A percentile compares a stretch with the other conserved stretches of the same genome.
Conservation (phyloP, 2,113 vertebrate species). For the Oxyura jamaicensis region DNA sequence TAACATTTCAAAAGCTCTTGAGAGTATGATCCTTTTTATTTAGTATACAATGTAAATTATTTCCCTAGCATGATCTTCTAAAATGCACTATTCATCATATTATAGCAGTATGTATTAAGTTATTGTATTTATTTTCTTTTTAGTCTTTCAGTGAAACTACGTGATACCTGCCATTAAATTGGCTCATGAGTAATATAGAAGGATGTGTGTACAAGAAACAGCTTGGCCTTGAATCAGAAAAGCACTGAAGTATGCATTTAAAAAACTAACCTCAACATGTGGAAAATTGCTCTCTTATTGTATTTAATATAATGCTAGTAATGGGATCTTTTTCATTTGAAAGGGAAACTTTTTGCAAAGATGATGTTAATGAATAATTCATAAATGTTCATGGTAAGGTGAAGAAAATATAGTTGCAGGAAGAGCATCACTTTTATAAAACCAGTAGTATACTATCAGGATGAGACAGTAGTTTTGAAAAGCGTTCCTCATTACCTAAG, state of each 20-base stretch:
- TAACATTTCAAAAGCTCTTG: conserved; percentile 72
- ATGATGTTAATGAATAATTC: not conserved
- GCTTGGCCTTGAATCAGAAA: not conserved
- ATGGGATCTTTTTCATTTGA: not conserved
- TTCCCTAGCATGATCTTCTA: conserved; percentile 57
- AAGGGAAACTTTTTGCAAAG: conserved; percentile 7
- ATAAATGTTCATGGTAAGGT: not conserved
- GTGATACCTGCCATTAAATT: conserved; percentile 51
- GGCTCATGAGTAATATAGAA: not conserved
- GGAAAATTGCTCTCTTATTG: not conserved
- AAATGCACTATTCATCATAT: conserved; percentile 53
- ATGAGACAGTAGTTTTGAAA: not conserved
- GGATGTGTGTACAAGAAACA: not conserved
- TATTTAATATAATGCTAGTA: not conserved
- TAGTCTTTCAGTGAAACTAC: conserved; percentile 34
- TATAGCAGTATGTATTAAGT: conserved; percentile 57
- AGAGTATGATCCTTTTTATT: conserved; percentile 72
- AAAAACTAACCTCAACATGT: not conserved
- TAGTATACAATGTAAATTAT: conserved; percentile 67
- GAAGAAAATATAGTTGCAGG: conserved; percentile 12
- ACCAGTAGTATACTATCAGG: not conserved
- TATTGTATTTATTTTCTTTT: conserved; percentile 43
- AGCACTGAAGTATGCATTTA: not conserved
- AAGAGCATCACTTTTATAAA: not conserved
- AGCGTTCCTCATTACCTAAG: not conserved